Evolutionary conservation across 2,797 vertebrate genomes (phyloP).

Genomic region (Sebastiscus tertius): DNA sequence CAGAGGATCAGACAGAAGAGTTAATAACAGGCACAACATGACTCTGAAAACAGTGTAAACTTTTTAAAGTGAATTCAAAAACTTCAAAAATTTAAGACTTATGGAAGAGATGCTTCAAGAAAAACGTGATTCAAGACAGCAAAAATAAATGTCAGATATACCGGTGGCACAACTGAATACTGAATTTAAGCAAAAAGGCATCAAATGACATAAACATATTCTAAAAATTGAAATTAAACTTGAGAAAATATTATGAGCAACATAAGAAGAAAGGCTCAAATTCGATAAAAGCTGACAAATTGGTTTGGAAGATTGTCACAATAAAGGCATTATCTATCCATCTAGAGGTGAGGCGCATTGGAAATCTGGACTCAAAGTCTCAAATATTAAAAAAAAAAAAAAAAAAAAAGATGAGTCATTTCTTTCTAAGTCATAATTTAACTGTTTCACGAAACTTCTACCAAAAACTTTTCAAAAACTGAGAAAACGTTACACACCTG

Average conservation of each 20-base stretch:
- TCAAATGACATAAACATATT: neutral
- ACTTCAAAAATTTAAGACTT: constrained; percentile 2
- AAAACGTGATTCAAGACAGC: neutral
- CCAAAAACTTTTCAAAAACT: neutral
- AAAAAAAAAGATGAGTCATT: neutral
- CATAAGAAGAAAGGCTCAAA: neutral
- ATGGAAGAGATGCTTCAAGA: constrained; percentile 2
- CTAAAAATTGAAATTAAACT: neutral
- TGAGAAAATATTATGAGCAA: neutral
- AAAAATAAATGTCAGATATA: neutral
- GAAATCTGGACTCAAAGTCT: neutral
- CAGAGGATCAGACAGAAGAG: constrained; percentile 65
- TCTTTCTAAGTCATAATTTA: neutral
- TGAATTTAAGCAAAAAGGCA: neutral
- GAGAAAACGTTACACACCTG: neutral
- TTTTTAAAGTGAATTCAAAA: constrained; percentile 48
- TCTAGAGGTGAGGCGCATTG: neutral
- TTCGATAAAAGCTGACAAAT: neutral
- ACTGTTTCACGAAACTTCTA: neutral
- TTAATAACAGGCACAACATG: constrained; percentile 72
- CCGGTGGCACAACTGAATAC: neutral
- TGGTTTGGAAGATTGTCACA: constrained; percentile 30
- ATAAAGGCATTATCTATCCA: neutral
- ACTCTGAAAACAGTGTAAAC: constrained; percentile 73
- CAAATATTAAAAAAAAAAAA: neutral